Conservation (phyloP, 2,888 invertebrate genomes). For the Meloe dianella region DNA sequence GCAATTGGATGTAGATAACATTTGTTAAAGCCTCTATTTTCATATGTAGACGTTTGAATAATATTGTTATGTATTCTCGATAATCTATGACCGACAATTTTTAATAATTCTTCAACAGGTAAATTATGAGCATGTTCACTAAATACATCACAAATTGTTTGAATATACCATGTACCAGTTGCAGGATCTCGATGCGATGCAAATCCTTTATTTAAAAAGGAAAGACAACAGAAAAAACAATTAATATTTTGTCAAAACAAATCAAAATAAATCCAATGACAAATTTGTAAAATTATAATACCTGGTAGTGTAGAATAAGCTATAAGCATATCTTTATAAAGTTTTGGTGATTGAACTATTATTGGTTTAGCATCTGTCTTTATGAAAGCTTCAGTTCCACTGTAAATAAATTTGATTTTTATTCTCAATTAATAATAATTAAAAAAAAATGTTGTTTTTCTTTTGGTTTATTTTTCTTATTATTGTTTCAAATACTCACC, state of each 20-base stretch:
- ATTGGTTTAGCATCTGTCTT: constrained; percentile 40
- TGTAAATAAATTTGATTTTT: constrained; percentile 39
- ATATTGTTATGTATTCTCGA: constrained; percentile 41
- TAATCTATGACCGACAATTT: constrained; percentile 65
- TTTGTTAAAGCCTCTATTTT: constrained; percentile 67
- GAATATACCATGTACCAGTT: constrained; percentile 75
- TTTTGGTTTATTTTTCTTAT: neutral
- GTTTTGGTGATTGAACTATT: constrained; percentile 37
- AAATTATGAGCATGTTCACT: constrained; percentile 68
- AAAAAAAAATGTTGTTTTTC: too few species aligned
- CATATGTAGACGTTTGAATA: constrained; percentile 69
- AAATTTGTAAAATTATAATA: constrained; percentile 37
- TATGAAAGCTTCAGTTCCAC: constrained; percentile 42
- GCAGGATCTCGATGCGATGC: constrained; percentile 66
- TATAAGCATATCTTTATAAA: constrained; percentile 67
- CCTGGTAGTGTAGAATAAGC: constrained; percentile 71
- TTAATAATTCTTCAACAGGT: constrained; percentile 70
- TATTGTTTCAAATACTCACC: constrained; percentile 54
- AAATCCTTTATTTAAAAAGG: constrained; percentile 61
- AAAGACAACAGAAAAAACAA: constrained; percentile 15
- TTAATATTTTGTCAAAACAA: constrained; percentile 4
- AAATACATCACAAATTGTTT: constrained; percentile 70
- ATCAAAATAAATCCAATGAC: neutral
- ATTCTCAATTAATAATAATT: too few species aligned
- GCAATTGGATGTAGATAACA: constrained; percentile 48